These are phyloP conservation scores for Notospermus geniculatus DNA, from an alignment of 1,140 invertebrate species.

Conservation along the genomic window DNA sequence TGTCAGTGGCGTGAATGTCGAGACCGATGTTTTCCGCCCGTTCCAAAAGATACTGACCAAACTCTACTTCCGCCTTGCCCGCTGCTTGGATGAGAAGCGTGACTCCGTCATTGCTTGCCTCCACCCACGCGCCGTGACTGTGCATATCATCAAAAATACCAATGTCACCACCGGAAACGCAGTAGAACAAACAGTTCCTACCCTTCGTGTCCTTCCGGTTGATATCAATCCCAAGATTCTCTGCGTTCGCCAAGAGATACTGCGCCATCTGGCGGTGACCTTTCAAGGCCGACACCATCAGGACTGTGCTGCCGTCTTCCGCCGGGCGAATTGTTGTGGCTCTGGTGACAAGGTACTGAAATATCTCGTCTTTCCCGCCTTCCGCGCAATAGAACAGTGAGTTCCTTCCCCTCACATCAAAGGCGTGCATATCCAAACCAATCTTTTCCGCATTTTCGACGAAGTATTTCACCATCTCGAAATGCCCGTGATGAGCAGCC, in stretches of 20 bases:
- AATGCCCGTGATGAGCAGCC: conserved; percentile 13
- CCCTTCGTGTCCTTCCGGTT: conserved; percentile 12
- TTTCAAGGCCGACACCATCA: conserved; percentile 13
- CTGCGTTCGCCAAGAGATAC: conserved; percentile 1
- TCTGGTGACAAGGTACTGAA: conserved; percentile 7
- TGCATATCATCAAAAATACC: conserved; percentile 7
- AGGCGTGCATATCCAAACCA: background rate
- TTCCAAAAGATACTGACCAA: conserved; percentile 7
- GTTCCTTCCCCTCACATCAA: conserved; percentile 11
- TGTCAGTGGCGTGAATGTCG: conserved; percentile 17
- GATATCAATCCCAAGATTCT: conserved; percentile 3
- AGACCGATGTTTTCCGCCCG: background rate
- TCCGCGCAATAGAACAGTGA: conserved; percentile 12
- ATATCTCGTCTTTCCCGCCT: background rate
- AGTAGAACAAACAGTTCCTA: conserved; percentile 16
- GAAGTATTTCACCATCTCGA: conserved; percentile 15
- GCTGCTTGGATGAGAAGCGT: conserved; percentile 18
- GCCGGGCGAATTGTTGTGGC: background rate
- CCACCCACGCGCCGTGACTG: background rate
- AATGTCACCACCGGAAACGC: conserved; percentile 3
- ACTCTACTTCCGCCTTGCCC: conserved; percentile 8
- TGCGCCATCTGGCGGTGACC: conserved; percentile 7
- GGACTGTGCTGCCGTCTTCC: background rate
- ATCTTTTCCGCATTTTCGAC: background rate
- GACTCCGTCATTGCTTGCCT: conserved; percentile 8